These are phyloP conservation scores for Corythoichthys haematopterus DNA, from an alignment of 2,113 vertebrate genomes.

Conservation along the genomic window DNA sequence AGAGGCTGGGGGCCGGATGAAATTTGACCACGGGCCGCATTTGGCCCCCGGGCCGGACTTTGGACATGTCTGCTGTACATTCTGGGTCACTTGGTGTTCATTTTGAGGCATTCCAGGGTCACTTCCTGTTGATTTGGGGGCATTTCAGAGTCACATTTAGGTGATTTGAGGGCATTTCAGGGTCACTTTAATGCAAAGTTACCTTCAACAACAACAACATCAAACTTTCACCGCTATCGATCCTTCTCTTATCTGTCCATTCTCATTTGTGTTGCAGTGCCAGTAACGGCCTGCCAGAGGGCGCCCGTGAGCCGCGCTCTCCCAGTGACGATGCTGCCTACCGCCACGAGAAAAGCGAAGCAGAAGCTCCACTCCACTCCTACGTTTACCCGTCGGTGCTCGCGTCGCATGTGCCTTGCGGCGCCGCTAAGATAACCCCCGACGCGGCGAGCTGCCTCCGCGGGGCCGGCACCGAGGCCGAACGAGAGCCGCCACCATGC, in stretches of 20 bases:
- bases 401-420: neutral
- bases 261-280: neutral
- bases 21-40: too few relatives aligned
- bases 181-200: too few relatives aligned
- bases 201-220: neutral
- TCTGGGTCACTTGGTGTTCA: too few relatives aligned
- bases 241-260: neutral
- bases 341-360: slow-evolving; percentile 3
- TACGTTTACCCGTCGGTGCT: too few relatives aligned
- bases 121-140: too few relatives aligned
- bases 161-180: too few relatives aligned
- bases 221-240: neutral
- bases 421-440: neutral
- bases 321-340: neutral
- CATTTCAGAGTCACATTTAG: too few relatives aligned
- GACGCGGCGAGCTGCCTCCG: slow-evolving; percentile 2
- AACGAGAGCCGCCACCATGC: neutral
- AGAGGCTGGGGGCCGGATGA: too few relatives aligned
- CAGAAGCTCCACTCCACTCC: too few relatives aligned
- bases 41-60: too few relatives aligned
- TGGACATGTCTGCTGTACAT: too few relatives aligned
- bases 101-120: too few relatives aligned
- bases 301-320: neutral
- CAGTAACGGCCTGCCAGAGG: neutral
- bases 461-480: neutral